Conservation (phyloP, 2,888 invertebrate species). For the Apoda limacodes region DNA sequence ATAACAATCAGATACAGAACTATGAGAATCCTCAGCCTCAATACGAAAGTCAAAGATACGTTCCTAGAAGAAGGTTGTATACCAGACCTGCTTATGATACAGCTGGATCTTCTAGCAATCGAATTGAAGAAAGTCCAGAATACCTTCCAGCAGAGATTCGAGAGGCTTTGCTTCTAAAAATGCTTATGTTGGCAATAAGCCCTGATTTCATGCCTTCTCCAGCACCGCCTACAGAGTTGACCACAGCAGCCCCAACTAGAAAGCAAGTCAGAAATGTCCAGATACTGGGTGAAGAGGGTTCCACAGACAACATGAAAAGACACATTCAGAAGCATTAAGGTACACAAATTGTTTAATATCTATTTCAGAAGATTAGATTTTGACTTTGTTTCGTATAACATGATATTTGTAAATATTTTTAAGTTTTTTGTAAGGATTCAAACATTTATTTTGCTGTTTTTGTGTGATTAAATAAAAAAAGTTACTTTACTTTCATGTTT, state of each 20-base stretch:
- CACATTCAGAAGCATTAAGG: constrained; percentile 37
- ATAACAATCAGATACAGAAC: constrained; percentile 40
- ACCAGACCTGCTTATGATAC: constrained; percentile 46
- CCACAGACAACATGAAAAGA: constrained; percentile 43
- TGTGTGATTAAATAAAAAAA: too few species aligned
- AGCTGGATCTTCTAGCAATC: constrained; percentile 47
- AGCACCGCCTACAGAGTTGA: constrained; percentile 51
- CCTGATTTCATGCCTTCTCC: constrained; percentile 64
- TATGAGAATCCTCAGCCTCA: constrained; percentile 47
- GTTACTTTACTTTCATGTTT: too few species aligned
- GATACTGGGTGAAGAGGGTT: constrained; percentile 75
- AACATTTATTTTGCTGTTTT: too few species aligned
- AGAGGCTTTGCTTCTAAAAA: constrained; percentile 77
- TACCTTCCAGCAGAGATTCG: constrained; percentile 77
- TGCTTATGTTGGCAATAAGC: constrained; percentile 79
- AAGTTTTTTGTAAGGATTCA: too few species aligned
- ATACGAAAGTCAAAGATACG: constrained; percentile 58
- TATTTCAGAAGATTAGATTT: neutral
- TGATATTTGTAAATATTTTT: too few species aligned
- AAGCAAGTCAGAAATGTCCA: constrained; percentile 78
- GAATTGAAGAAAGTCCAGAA: constrained; percentile 65
- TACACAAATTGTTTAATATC: too few species aligned
- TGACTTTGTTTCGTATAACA: too few species aligned
- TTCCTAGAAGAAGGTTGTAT: constrained; percentile 49
- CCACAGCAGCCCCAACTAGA: constrained; percentile 61